These are phyloP conservation scores for Phaetusa simplex DNA, from an alignment of 2,113 vertebrate genomes.

Conservation along the genomic window DNA sequence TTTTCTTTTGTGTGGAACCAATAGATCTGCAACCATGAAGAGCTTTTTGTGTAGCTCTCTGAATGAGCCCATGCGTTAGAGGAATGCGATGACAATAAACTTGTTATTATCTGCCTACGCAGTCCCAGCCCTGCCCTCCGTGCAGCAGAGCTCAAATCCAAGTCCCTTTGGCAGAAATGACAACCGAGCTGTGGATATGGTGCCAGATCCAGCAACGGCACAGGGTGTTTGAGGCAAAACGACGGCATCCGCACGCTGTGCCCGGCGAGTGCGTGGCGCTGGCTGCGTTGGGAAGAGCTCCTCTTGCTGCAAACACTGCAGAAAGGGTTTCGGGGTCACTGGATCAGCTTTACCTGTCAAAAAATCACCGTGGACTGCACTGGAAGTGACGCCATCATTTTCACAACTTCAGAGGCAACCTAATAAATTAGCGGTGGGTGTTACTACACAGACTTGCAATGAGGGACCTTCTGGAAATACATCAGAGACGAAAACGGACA, in stretches of 20 bases:
- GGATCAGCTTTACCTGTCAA: neutral
- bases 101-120: neutral
- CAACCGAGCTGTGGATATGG: accelerated
- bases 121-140: neutral
- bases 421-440: neutral
- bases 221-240: neutral
- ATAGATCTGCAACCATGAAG: neutral
- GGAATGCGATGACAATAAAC: neutral
- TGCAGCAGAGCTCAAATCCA: neutral
- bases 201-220: neutral
- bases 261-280: accelerated
- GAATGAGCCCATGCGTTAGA: neutral
- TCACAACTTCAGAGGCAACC: neutral
- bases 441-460: neutral
- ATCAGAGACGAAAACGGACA: neutral
- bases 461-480: neutral
- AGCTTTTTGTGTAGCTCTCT: neutral
- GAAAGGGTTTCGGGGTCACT: neutral
- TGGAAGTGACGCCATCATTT: neutral
- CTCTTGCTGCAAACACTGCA: neutral
- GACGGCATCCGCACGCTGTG: accelerated
- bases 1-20: neutral
- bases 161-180: neutral
- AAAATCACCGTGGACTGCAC: accelerated
- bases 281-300: neutral